Base-by-base conservation (phyloP, 2,888 invertebrate species). In the Himalopsyche japonica region DNA sequence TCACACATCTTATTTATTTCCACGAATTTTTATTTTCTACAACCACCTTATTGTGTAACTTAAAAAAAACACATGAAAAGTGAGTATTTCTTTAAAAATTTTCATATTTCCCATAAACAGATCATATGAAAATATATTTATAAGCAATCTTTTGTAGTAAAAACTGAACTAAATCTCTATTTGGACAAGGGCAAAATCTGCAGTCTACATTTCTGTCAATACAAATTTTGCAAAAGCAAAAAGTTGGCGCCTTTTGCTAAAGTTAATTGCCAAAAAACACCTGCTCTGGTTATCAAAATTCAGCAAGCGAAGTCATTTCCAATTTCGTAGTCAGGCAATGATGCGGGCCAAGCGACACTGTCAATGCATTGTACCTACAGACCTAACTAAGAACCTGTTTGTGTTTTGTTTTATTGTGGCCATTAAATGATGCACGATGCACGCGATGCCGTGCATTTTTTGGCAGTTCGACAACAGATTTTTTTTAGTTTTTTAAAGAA, bases 281-380 rank as follows among this genome's bases (percentile, higher is more conserved):
- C 82, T 82, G 82, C 64, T 43, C 49, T 3, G 70, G 34, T 64
- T 82, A 82, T 64, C 70, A 34, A 79, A 79, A 64, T 64, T 57
- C 49, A 89, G 91, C 87, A 86, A 90, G 49, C 76, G 79, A 57
- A 64, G 57, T 57, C 57, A 57, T 57, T 57, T 57, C 57, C 57
- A 57, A n/a, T 57, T 57, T 24, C 24, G 57, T 92, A 92, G 92
- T 92, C 91, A 91, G 91, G 20, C 57, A 7, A 57, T 57, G 20
- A 57, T 57, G 57, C 57, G 57, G 57, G 57, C 24, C 57, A 24
- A 57, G 57, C 57, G 24, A 57, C 57, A 20, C 24, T 57, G 57
- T 57, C 57, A 57, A 57, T 57, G 8, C 24, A 57, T 20, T 57
- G 20, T 57, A 57, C 57, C 57, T 20, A 57, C 57, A 57, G 20